Conservation (phyloP, 2,797 vertebrate species). For the Meriones psammophilus region DNA sequence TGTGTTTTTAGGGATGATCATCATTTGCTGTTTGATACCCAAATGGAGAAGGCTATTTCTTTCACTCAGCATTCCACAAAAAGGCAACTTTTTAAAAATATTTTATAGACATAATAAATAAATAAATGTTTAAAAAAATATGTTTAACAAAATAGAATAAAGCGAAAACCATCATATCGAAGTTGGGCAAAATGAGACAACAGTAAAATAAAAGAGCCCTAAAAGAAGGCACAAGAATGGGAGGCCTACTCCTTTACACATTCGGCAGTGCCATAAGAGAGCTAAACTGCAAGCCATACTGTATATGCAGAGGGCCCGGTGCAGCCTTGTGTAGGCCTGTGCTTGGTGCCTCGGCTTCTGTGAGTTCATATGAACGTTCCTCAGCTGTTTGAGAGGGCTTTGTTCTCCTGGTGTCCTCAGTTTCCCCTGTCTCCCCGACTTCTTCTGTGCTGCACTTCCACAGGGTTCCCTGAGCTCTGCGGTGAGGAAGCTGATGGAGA, state of each 20-base stretch:
- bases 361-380: not conserved
- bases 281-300: not conserved
- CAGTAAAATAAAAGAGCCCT: not conserved
- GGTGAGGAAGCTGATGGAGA: not conserved
- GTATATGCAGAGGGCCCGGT: not conserved
- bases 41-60: not conserved
- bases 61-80: not conserved
- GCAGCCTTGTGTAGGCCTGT: not conserved
- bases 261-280: not conserved
- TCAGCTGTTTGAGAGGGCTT: not conserved
- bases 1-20: not conserved
- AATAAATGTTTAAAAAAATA: too few species aligned
- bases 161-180: not conserved
- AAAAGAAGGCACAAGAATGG: not conserved
- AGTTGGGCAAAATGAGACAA: not conserved
- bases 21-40: not conserved
- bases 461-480: not conserved
- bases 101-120: not conserved
- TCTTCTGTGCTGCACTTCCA: not conserved
- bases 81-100: not conserved
- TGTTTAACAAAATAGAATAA: not conserved
- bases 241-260: not conserved
- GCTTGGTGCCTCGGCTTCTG: not conserved
- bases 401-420: not conserved
- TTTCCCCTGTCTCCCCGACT: too few species aligned